Evolutionary conservation across 2,888 invertebrate genomes (phyloP), one percentile per base, ranked within the genome.

Genomic region (Epiblema foenella): DNA sequence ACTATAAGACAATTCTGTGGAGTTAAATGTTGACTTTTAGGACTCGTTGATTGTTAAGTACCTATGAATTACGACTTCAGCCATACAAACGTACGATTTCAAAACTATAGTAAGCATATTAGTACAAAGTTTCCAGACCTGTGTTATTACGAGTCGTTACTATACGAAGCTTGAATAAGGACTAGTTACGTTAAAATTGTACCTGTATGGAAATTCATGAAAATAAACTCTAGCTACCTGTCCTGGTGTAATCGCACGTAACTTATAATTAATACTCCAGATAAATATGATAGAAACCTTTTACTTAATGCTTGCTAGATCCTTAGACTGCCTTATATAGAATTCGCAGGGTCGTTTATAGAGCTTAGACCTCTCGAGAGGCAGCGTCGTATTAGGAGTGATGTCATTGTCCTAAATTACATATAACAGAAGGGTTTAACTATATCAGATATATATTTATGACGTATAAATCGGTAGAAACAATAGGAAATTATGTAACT

Each of bases 1-100:
- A 46, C 54, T 60, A 39, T 60, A 59, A 70, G 59, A 70, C 69
- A 70, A 59, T 52, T 65, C 39, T 59, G 42, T 62, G 46, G 5
- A 33, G 54, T 52, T 65, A 37, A 54, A 54, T 24, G 18, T 1
- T n/a, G 12, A 52, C 24, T 54, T 60, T 37, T 59, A 54, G 15
- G 39, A 46, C 24, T 12, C 39, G 9, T 37, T 51, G 8, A 18
- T 18, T 10, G 18, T 51, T 17, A 17, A 51, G 18, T 56, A n/a
- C n/a, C n/a, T n/a, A 33, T 12, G n/a, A n/a, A 29, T 29, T 15
- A 56, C 10, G 33, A 10, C 15, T 33, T 56, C 29, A 11, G 51
- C 10, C 2, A 24, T n/a, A 54, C 24, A 54, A 54, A 1, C 11
- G 1, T 20, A 51, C 10, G 2, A 15, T 56, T 56, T 8, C 24